A percentile compares a stretch with the other conserved stretches of the same genome.
Conservation (phyloP, 1,140 invertebrate species). For the Eumaeus atala region DNA sequence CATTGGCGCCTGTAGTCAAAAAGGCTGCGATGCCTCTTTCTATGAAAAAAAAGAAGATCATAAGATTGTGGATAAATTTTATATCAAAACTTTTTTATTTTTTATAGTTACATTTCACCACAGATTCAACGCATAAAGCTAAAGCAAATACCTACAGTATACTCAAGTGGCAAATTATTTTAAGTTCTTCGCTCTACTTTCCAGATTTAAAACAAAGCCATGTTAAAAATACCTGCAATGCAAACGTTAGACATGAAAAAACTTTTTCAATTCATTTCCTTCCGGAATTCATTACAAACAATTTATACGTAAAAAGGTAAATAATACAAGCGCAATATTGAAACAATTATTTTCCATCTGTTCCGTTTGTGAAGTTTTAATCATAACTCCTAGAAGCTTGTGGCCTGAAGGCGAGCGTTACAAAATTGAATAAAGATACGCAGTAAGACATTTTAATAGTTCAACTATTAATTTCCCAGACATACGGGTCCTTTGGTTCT, state of each 20-base stretch:
- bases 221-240: not conserved
- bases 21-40: no score
- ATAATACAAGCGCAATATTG: conserved; percentile 4
- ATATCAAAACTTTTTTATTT: no score
- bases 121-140: no score
- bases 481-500: conserved; percentile 38
- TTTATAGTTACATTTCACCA: no score
- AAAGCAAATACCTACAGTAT: no score
- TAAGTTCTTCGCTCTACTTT: not conserved
- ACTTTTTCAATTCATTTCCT: conserved; percentile 8
- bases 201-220: not conserved
- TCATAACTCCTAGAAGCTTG: conserved; percentile 25
- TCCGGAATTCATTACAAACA: conserved; percentile 6
- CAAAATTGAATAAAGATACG: conserved; percentile 53
- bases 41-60: no score
- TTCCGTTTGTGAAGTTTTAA: conserved; percentile 20
- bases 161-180: not conserved
- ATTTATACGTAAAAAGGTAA: conserved; percentile 11
- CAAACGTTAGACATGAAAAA: conserved; percentile 5
- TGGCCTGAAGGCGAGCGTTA: conserved; percentile 14
- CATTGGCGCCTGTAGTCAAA: no score
- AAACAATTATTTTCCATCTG: not conserved
- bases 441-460: conserved; percentile 53
- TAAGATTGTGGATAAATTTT: no score
- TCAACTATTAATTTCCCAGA: conserved; percentile 43